These are phyloP conservation scores for Coleophora deauratella DNA, from an alignment of 2,888 invertebrate genomes.

Conservation along the genomic window DNA sequence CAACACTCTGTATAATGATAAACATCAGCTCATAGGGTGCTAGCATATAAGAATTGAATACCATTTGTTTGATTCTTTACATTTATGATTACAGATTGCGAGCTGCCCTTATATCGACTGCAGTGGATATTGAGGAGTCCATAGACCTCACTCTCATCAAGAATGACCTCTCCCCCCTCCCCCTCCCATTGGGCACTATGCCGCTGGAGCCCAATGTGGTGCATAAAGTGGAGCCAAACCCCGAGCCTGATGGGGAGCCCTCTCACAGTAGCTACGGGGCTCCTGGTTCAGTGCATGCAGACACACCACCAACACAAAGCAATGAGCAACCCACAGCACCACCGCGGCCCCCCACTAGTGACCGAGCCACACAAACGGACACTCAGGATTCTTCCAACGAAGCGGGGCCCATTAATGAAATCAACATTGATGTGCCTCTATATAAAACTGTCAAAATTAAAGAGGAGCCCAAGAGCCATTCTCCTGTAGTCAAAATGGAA, in stretches of 20 bases:
- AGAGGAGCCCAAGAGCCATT: slow-evolving; percentile 31
- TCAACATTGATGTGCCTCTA: slow-evolving; percentile 2
- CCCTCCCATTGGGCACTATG: slow-evolving; percentile 1
- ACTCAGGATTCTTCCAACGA: background rate
- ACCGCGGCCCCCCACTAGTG: slow-evolving; percentile 11
- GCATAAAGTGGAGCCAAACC: background rate
- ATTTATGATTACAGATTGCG: slow-evolving; percentile 34
- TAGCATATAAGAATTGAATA: too few relatives aligned
- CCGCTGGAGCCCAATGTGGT: background rate
- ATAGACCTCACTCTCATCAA: slow-evolving; percentile 42
- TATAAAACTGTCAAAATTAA: slow-evolving; percentile 27
- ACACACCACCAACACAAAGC: background rate
- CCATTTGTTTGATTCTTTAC: too few relatives aligned
- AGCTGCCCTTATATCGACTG: slow-evolving; percentile 23
- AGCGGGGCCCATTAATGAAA: slow-evolving; percentile 1
- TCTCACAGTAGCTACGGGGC: background rate
- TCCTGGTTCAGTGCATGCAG: background rate
- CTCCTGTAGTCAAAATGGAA: slow-evolving; percentile 38
- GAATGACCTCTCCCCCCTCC: slow-evolving; percentile 14
- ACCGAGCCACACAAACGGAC: slow-evolving; percentile 49
- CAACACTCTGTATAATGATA: too few relatives aligned
- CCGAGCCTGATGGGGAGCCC: background rate
- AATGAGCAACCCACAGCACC: slow-evolving; percentile 20
- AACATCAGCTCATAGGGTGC: too few relatives aligned
- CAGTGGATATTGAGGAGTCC: slow-evolving; percentile 21